Conservation (phyloP, 1,140 invertebrate species). For the Orius insidiosus region DNA sequence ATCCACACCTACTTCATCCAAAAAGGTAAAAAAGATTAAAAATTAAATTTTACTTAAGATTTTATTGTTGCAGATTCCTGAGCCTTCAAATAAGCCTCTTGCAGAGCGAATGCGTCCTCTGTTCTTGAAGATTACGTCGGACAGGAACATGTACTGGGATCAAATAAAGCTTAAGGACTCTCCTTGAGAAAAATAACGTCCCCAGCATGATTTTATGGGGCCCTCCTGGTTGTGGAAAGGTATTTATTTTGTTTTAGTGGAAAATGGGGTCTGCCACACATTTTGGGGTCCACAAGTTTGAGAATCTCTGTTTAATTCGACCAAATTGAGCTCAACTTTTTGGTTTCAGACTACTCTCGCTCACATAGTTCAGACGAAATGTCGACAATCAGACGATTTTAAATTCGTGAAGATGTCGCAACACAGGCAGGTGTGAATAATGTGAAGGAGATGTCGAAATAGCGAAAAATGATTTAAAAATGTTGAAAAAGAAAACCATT, state of each 20-base stretch:
- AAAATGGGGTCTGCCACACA: too few relatives aligned
- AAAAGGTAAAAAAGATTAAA: neutral
- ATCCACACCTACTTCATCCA: slow-evolving; percentile 14
- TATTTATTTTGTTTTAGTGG: too few relatives aligned
- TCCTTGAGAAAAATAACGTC: slow-evolving; percentile 45
- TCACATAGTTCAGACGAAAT: slow-evolving; percentile 50
- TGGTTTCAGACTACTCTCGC: slow-evolving; percentile 59
- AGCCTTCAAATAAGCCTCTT: slow-evolving; percentile 31
- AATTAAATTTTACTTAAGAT: neutral
- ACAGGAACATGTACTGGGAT: slow-evolving; percentile 48
- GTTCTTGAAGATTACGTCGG: slow-evolving; percentile 45
- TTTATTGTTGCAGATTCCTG: neutral
- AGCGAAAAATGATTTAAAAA: slow-evolving; percentile 54
- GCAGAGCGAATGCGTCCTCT: slow-evolving; percentile 48
- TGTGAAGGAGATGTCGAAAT: slow-evolving; percentile 54
- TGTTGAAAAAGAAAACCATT: slow-evolving; percentile 36
- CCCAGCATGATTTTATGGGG: slow-evolving; percentile 74
- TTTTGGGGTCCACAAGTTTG: too few relatives aligned
- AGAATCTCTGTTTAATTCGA: too few relatives aligned
- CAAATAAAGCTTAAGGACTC: slow-evolving; percentile 40
- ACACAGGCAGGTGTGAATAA: slow-evolving; percentile 56
- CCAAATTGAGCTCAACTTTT: neutral
- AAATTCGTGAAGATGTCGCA: slow-evolving; percentile 62
- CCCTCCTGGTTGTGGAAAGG: slow-evolving; percentile 71
- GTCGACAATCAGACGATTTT: slow-evolving; percentile 35